A percentile compares a stretch with the other conserved stretches of the same genome.
These are phyloP conservation scores for Thalassoma bifasciatum DNA, from an alignment of 2,113 vertebrate species.

Conservation along the genomic window DNA sequence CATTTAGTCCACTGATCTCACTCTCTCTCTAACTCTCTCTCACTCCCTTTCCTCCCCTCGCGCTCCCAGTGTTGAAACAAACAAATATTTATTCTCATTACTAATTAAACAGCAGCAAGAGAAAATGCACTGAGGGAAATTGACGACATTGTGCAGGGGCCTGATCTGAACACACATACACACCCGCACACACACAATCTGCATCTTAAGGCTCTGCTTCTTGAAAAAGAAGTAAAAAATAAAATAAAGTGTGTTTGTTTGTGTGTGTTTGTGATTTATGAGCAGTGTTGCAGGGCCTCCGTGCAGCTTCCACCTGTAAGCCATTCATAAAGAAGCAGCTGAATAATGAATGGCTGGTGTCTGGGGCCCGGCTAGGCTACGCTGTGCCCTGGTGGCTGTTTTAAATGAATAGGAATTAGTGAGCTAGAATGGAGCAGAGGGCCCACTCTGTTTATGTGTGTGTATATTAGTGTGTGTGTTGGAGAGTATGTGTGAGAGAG, in stretches of 20 bases:
- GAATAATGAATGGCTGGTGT: conserved; percentile 95
- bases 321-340: conserved; percentile 97
- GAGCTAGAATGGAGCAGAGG: conserved; percentile 63
- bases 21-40: conserved; percentile 29
- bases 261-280: conserved; percentile 90
- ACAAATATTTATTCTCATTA: conserved; percentile 97
- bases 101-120: conserved; percentile 90
- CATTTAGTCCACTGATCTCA: conserved; percentile 73
- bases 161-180: conserved; percentile 35
- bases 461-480: conserved; percentile 1
- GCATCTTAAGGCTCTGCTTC: conserved; percentile 40
- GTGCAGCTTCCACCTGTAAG: conserved; percentile 92
- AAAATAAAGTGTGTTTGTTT: conserved; percentile 20
- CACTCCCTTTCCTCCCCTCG: conserved; percentile 30
- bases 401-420: conserved; percentile 99
- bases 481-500: conserved; percentile 43
- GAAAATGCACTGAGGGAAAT: conserved; percentile 79
- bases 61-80: conserved; percentile 70
- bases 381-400: conserved; percentile 85
- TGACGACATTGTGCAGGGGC: conserved; percentile 70
- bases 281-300: conserved; percentile 83
- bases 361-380: conserved; percentile 78
- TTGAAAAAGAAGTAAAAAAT: conserved; percentile 2
- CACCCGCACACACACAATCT: conserved; percentile 41
- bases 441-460: conserved; percentile 27